These are phyloP conservation scores for Acanthosoma haemorrhoidale DNA, from an alignment of 2,888 invertebrate species.

Conservation along the genomic window DNA sequence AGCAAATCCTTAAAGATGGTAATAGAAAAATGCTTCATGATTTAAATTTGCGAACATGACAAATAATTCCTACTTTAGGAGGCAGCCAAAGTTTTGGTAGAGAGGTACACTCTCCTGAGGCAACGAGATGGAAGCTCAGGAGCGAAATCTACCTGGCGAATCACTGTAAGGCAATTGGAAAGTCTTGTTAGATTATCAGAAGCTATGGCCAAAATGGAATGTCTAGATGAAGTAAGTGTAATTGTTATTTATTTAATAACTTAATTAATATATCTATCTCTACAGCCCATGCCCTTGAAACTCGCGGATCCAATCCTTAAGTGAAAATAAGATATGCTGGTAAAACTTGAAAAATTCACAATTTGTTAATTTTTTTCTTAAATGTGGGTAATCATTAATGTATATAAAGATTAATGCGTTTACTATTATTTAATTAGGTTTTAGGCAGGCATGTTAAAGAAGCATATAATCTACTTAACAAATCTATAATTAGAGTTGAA, in stretches of 20 bases:
- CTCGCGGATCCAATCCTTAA: no score
- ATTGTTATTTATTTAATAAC: no score
- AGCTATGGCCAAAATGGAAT: constrained; percentile 93
- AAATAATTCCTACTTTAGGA: constrained; percentile 54
- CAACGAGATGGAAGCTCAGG: constrained; percentile 65
- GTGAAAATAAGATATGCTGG: no score
- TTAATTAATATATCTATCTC: no score
- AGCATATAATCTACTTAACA: constrained; percentile 83
- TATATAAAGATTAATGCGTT: no score
- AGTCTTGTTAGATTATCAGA: constrained; percentile 94
- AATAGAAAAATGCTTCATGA: no score
- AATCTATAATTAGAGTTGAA: constrained; percentile 94
- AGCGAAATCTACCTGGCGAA: constrained; percentile 81
- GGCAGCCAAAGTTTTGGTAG: constrained; percentile 76
- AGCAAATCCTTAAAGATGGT: no score
- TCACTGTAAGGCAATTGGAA: constrained; percentile 93
- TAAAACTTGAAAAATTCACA: neutral
- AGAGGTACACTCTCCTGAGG: constrained; percentile 80
- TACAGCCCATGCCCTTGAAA: no score
- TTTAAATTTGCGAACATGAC: no score
- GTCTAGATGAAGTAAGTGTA: constrained; percentile 69
- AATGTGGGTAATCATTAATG: no score
- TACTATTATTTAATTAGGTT: constrained; percentile 49
- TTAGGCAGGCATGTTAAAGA: constrained; percentile 83
- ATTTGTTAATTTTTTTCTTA: neutral